phyloP scores from a whole-genome alignment of 2,888 invertebrate genomes.

The Caenorhabditis wallacei region DNA sequence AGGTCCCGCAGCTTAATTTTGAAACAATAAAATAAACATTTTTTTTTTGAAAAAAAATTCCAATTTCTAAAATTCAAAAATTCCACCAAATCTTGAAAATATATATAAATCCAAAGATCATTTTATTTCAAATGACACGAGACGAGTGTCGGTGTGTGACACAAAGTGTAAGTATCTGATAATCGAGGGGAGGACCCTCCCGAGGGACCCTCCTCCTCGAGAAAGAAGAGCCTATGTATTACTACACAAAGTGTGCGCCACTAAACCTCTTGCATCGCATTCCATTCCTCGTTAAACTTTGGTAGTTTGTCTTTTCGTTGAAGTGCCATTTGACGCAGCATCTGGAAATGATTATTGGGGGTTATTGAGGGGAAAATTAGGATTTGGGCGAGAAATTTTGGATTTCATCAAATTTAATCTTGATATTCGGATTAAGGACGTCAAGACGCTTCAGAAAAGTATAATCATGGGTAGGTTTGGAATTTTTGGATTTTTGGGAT shows the following conservation, averaged over 20 bases:
- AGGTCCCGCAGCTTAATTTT: neutral
- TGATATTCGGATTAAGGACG: too few relatives aligned
- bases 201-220: neutral
- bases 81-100: neutral
- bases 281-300: slow-evolving; percentile 65
- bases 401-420: too few relatives aligned
- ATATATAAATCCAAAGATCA: neutral
- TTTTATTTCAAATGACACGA: neutral
- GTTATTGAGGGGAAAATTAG: neutral
- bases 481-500: too few relatives aligned
- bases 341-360: slow-evolving; percentile 54
- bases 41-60: slow-evolving; percentile 1
- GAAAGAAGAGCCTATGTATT: slow-evolving; percentile 11
- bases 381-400: neutral
- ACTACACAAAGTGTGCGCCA: slow-evolving; percentile 11
- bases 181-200: slow-evolving; percentile 28
- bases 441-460: too few relatives aligned
- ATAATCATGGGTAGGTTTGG: too few relatives aligned
- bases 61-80: neutral
- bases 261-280: slow-evolving; percentile 55
- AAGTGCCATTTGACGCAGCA: slow-evolving; percentile 62
- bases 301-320: slow-evolving; percentile 57
- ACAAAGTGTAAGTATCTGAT: slow-evolving; percentile 54
- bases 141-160: neutral
- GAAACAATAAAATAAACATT: neutral